Conservation (phyloP, 2,113 vertebrate genomes). For the Hiodon tergisus region DNA sequence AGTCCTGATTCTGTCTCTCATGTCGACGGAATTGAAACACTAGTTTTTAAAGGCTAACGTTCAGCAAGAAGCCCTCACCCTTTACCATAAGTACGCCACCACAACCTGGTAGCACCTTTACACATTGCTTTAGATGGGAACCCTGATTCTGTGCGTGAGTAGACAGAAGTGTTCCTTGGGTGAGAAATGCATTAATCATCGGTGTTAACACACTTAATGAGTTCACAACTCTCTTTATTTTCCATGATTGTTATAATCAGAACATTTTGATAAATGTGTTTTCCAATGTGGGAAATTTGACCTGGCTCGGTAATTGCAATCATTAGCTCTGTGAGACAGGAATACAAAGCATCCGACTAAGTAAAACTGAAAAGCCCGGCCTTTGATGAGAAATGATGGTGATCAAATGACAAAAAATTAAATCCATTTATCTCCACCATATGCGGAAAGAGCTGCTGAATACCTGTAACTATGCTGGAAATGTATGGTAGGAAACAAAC, state of each 20-base stretch:
- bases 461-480: neutral
- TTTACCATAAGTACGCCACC: too few species aligned
- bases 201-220: slow-evolving; percentile 12
- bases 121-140: neutral
- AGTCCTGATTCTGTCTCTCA: too few species aligned
- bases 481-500: neutral
- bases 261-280: slow-evolving; percentile 31
- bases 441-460: neutral
- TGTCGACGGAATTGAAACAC: too few species aligned
- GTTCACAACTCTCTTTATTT: slow-evolving; percentile 18
- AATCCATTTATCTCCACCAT: neutral
- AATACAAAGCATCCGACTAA: neutral
- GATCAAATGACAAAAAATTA: neutral
- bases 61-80: neutral
- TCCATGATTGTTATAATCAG: neutral
- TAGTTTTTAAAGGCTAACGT: neutral
- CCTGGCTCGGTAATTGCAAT: slow-evolving; percentile 35
- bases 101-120: too few species aligned
- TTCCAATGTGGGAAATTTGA: slow-evolving; percentile 30
- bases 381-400: neutral
- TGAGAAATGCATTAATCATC: neutral
- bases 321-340: slow-evolving; percentile 25
- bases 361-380: neutral
- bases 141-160: neutral
- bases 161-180: neutral